A percentile compares a stretch with the other conserved stretches of the same genome.
Conservation (phyloP, 2,797 vertebrate genomes). For the Malurus leucopterus region DNA sequence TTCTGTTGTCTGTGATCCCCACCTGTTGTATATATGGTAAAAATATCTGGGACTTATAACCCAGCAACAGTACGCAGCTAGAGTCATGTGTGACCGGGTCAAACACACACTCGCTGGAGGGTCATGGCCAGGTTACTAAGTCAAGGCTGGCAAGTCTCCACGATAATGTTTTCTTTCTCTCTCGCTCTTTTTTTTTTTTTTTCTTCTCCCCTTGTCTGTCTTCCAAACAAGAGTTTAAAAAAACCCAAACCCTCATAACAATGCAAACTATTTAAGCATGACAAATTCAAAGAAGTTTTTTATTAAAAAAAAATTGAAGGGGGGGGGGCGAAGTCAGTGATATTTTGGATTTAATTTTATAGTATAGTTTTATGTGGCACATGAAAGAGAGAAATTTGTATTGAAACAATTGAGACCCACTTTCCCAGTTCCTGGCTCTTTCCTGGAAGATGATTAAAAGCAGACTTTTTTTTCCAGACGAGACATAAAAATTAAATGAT, state of each 20-base stretch:
- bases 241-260: constrained; percentile 10
- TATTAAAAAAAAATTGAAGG: background rate
- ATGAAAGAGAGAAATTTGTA: constrained; percentile 56
- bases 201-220: constrained; percentile 7
- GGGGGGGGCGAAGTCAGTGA: background rate
- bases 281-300: constrained; percentile 38
- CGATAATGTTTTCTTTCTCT: constrained; percentile 62
- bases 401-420: constrained; percentile 60
- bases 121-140: constrained; percentile 83
- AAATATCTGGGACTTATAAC: constrained; percentile 65
- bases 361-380: constrained; percentile 51
- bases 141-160: constrained; percentile 74
- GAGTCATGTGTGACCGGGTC: constrained; percentile 72
- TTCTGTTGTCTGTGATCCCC: constrained; percentile 51
- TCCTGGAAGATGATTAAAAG: constrained; percentile 70
- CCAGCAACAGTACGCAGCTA: constrained; percentile 61
- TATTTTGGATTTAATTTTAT: constrained; percentile 61
- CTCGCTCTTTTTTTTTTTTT: constrained; percentile 3
- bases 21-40: constrained; percentile 78
- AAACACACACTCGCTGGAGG: constrained; percentile 73
- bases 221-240: constrained; percentile 34
- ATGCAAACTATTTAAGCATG: constrained; percentile 54
- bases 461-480: constrained; percentile 62
- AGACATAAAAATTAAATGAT: constrained; percentile 69
- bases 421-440: constrained; percentile 59